These are phyloP conservation scores for Mirza zaza DNA, from an alignment of 2,113 vertebrate species.

Conservation along the genomic window DNA sequence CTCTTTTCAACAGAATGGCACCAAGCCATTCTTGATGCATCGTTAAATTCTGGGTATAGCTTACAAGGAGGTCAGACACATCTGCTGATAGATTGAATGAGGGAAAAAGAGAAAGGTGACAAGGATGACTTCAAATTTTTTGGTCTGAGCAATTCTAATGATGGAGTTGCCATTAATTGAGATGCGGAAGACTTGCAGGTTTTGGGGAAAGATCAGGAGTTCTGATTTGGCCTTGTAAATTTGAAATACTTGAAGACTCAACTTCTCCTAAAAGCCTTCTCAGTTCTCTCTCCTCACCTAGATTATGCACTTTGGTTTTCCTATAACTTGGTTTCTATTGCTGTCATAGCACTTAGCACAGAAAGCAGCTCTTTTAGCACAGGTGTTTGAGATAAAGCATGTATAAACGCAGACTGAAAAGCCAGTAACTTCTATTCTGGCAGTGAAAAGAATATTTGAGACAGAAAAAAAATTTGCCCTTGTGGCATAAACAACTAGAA, in stretches of 20 bases:
- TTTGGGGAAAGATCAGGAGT: background rate
- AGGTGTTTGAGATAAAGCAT: background rate
- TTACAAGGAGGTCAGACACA: background rate
- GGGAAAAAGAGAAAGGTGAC: background rate
- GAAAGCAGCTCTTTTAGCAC: background rate
- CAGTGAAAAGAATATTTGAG: background rate
- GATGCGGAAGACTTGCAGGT: background rate
- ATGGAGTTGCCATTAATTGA: background rate
- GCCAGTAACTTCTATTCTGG: background rate
- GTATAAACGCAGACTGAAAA: background rate
- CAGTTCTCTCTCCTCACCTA: background rate
- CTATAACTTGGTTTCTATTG: background rate
- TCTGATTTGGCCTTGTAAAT: background rate
- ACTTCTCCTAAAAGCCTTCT: background rate
- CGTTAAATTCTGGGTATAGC: background rate
- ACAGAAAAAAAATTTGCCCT: background rate
- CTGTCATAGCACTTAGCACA: background rate
- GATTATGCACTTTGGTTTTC: background rate
- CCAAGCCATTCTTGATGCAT: background rate
- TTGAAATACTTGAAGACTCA: background rate
- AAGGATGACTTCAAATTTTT: background rate
- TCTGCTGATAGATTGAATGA: background rate
- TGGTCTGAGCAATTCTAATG: background rate
- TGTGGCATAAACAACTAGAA: background rate
- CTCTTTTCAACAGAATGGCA: too few relatives aligned